A percentile compares a stretch with the other conserved stretches of the same genome.
Evolutionary conservation across 2,888 invertebrate genomes (phyloP).

Genomic region (Orthosia cruda): DNA sequence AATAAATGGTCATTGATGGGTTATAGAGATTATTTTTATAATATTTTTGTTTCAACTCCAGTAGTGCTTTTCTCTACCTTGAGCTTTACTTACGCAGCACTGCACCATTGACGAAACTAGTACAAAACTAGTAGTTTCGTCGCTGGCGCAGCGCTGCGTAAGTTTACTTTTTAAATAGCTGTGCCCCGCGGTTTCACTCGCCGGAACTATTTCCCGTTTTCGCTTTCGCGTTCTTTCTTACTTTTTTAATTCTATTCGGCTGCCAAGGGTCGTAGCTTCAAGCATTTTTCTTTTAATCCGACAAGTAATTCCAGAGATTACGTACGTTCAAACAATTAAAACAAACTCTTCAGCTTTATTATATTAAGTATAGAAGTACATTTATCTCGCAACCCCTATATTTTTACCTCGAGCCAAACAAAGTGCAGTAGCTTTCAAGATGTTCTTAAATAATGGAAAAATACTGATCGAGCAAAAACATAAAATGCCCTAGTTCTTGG

Average conservation of each 20-base stretch:
- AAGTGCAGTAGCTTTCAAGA: conserved; percentile 19
- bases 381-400: background rate
- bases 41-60: background rate
- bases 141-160: too few relatives aligned
- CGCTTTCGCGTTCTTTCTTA: too few relatives aligned
- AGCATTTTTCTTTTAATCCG: background rate
- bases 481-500: background rate
- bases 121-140: too few relatives aligned
- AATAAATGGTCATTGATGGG: background rate
- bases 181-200: background rate
- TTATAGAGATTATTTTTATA: background rate
- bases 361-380: background rate
- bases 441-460: conserved; percentile 17
- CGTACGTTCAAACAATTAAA: background rate
- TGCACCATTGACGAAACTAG: too few relatives aligned
- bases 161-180: background rate
- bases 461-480: background rate
- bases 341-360: background rate
- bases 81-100: too few relatives aligned
- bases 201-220: background rate
- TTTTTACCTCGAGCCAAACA: conserved; percentile 11
- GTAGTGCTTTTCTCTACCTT: background rate
- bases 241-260: too few relatives aligned
- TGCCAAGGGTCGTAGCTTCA: background rate
- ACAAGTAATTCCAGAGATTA: background rate